Conservation (phyloP, 2,797 vertebrate genomes). For the Acipenser ruthenus region DNA sequence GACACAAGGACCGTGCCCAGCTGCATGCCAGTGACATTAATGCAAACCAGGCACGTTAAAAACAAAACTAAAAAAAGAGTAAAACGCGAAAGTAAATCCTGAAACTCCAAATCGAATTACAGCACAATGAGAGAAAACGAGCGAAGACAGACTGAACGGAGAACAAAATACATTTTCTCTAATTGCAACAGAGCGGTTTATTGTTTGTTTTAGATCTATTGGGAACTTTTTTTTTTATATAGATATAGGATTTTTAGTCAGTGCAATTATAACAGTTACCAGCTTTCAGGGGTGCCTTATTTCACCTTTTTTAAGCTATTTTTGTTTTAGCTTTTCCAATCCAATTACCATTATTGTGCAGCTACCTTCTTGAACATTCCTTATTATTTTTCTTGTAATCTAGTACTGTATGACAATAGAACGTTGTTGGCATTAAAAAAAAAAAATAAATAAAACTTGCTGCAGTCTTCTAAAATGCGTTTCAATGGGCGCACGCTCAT, state of each 20-base stretch:
- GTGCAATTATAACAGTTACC: constrained; percentile 1
- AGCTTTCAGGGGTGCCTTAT: neutral
- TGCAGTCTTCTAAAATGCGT: too few species aligned
- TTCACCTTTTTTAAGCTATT: too few species aligned
- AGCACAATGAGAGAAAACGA: neutral
- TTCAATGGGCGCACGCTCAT: too few species aligned
- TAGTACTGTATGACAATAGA: too few species aligned
- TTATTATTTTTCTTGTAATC: too few species aligned
- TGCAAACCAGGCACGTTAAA: constrained; percentile 10
- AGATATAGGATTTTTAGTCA: neutral
- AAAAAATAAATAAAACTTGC: too few species aligned
- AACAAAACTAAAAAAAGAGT: constrained; percentile 5
- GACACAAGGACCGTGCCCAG: neutral
- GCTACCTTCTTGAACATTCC: too few species aligned
- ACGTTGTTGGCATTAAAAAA: too few species aligned
- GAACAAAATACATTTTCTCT: neutral
- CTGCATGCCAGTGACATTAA: constrained; percentile 1
- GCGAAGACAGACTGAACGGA: constrained; percentile 2
- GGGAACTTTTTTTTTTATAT: neutral
- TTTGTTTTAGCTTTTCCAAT: too few species aligned
- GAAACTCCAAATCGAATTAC: constrained; percentile 9
- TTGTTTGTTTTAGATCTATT: constrained; percentile 12
- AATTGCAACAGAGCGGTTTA: constrained; percentile 16
- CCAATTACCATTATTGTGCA: too few species aligned
- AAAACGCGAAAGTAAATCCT: neutral